phyloP scores from a whole-genome alignment of 2,888 invertebrate species.

The Thysanoteuthis rhombus region DNA sequence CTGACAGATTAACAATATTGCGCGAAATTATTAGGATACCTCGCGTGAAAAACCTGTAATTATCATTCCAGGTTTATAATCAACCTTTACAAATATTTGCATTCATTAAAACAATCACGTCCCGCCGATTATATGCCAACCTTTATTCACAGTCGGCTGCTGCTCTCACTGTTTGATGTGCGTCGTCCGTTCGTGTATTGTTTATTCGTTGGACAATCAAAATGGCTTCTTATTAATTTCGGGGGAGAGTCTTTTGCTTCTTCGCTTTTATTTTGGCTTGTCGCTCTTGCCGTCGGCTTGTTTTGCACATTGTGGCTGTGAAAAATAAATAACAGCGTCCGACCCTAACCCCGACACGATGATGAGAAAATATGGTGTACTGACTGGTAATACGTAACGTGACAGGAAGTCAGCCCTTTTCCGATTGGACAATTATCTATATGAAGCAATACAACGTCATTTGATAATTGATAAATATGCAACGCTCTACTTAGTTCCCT shows the following conservation, averaged over 20 bases:
- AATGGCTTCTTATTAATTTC: not conserved
- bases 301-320: not conserved
- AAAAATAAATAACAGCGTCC: not conserved
- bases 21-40: not conserved
- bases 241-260: not conserved
- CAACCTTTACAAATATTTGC: not conserved
- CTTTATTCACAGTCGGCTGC: not conserved
- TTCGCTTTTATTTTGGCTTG: not conserved
- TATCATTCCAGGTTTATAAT: slow-evolving; percentile 12
- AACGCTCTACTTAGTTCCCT: too few species aligned
- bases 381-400: not conserved
- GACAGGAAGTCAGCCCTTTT: not conserved
- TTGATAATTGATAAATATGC: not conserved
- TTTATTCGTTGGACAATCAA: slow-evolving; percentile 12
- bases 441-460: not conserved
- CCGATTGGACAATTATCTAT: not conserved
- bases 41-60: not conserved
- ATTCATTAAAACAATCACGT: not conserved
- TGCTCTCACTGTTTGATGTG: not conserved
- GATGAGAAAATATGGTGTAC: not conserved
- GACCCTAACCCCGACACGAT: not conserved
- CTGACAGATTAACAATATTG: not conserved
- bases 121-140: not conserved
- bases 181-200: not conserved
- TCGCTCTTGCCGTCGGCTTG: not conserved